Evolutionary conservation across 2,888 invertebrate species (phyloP), one percentile per base, ranked within the genome.

Genomic region (Antitype chi): DNA sequence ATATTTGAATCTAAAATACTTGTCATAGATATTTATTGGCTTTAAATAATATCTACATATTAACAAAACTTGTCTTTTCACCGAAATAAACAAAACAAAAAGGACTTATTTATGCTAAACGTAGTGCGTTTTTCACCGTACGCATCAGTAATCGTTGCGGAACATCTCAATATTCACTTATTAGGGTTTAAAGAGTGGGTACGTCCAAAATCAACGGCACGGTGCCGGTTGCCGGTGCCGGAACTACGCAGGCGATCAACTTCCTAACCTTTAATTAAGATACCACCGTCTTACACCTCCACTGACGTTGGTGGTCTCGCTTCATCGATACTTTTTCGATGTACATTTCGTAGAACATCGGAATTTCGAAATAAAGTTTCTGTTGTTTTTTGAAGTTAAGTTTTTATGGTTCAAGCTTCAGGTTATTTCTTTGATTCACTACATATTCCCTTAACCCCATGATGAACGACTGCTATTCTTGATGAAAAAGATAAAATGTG

Each of bases 251-350:
- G 89, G 88, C 86, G 88, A 86, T 88, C 86, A 91, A 91, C 90
- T 89, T 92, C 90, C 88, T 90, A 92, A 90, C 91, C 93, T 88
- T 90, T 92, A 93, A 94, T 94, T 94, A 93, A 89, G 86, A 88
- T 89, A 87, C 89, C 89, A 85, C 84, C 88, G 82, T 84, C 88
- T 89, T 89, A 88, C 89, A 88, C 90, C 82, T 88, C 80, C 76
- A 86, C 84, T 86, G 88, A 89, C 88, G 90, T 89, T 88, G 93
- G 94, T 94, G 93, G 93, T 94, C 92, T 81, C 81, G 84, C 78
- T 82, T 80, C 88, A 82, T 74, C 81, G 85, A 84, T 86, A 81
- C 67, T 79, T 69, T 79, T 76, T 80, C 75, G 74, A 74, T 66
- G 53, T 85, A 74, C 67, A 79, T 74, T 80, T 69, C 57, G 72